Evolutionary conservation across 2,113 vertebrate species (phyloP), one percentile per base, ranked within the genome.

Genomic region (Colius striatus): DNA sequence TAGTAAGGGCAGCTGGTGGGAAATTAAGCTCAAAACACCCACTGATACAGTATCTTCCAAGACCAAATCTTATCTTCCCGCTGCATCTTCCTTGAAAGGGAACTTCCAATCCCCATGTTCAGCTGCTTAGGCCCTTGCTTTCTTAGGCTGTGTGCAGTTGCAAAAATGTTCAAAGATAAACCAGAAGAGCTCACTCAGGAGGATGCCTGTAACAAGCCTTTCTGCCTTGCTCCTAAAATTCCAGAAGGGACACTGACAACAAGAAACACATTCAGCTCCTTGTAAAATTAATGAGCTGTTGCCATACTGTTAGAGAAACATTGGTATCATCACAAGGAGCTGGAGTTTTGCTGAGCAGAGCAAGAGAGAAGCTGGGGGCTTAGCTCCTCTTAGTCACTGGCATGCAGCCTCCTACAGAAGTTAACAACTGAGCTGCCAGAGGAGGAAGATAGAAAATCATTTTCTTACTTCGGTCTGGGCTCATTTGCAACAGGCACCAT

Each of bases 241-340:
- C 76, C 84, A 34, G 77, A 55, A 87, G 92, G 91, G 47, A 81
- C 43, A 5, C 38, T 38, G 63, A 80, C 65, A 91, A 84, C 61
- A 78, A 70, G 87, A 81, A 95, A 89, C 74, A 19, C 8, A 11
- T 73, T 86, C 84, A 51, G 51, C 43, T 84, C 36, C 73, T 89
- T 95, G 89, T 91, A 84, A 94, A 95, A 89, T 89, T 71, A 89
- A 89, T 81, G 87, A 83, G 80, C 80, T 86, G 63, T 20, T 88
- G 67, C 67, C 25, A 1, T 84, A 36, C 47, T 47, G 55, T 80
- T 47, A 54, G 73, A 13, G 62, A 83, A 58, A 61, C 43, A 11
- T 4, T 41, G 89, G 43, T 86, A 66, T 4, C 83, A 61, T 90
- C 89, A 36, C 41, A 13, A 45, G 66, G 89, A 81, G 80, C 73